Percentiles rank a stretch among this genome's conserved stretches.
phyloP scores from a whole-genome alignment of 2,888 invertebrate genomes.

The Aphodius granarius region DNA sequence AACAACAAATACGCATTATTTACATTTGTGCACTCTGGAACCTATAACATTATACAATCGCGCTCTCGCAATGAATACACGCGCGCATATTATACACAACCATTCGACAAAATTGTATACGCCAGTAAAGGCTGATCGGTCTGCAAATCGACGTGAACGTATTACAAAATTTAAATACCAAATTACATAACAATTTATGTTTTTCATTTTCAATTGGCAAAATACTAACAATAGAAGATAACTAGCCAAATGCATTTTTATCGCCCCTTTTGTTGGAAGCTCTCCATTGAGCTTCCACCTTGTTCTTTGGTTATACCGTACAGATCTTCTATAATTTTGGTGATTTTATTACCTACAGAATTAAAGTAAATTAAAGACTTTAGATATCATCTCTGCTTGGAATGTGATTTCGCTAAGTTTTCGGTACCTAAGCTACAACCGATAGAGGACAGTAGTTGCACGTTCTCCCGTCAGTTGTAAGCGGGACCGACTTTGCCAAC shows the following conservation, averaged over 20 bases:
- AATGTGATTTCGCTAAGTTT: no score
- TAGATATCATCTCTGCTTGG: no score
- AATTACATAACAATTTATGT: no score
- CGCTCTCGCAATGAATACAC: neutral
- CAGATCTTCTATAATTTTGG: no score
- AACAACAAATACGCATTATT: conserved; percentile 15
- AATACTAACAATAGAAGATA: no score
- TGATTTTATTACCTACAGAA: no score
- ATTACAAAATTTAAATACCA: neutral
- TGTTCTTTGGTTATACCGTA: no score
- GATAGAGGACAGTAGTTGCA: neutral
- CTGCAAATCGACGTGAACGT: neutral
- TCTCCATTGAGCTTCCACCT: no score
- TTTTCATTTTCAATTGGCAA: no score
- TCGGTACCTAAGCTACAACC: neutral
- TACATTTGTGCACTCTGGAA: conserved; percentile 4
- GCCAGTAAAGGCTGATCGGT: neutral
- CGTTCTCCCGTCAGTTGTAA: neutral
- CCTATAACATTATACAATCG: conserved; percentile 8
- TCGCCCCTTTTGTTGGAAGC: no score
- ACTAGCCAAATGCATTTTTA: no score
- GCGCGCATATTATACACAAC: neutral
- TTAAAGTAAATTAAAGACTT: no score
- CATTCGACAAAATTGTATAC: neutral
- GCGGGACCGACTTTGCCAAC: neutral